A percentile compares a stretch with the other conserved stretches of the same genome.
Evolutionary conservation across 2,888 invertebrate species (phyloP).

Genomic region (Drosophila neutralis): DNA sequence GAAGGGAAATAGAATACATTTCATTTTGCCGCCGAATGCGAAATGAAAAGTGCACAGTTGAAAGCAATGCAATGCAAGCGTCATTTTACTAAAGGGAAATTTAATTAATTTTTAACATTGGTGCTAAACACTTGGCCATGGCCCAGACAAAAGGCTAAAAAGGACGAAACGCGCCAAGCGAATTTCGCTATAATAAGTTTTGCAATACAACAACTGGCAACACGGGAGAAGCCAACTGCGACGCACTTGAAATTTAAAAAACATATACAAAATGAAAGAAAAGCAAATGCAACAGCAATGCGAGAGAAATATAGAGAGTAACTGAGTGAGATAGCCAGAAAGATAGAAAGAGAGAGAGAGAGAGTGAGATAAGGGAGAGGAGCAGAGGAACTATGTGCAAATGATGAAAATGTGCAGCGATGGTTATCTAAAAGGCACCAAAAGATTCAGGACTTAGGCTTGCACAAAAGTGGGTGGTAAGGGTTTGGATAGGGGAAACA

Average conservation of each 20-base stretch:
- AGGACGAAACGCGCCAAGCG: constrained; percentile 4
- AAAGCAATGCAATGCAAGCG: constrained; percentile 36
- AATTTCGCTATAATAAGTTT: constrained; percentile 45
- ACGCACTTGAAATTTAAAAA: constrained; percentile 61
- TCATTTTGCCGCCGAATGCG: constrained; percentile 22
- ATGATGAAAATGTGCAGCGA: constrained; percentile 57
- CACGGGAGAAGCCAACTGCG: constrained; percentile 43
- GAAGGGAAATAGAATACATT: constrained; percentile 35
- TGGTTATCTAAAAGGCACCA: constrained; percentile 56
- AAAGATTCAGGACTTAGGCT: constrained; percentile 29
- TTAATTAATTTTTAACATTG: constrained; percentile 76
- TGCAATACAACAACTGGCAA: constrained; percentile 44
- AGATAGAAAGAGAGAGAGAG: background rate
- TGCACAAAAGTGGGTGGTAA: background rate
- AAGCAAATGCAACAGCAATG: constrained; percentile 58
- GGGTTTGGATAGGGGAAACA: background rate
- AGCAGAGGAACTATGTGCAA: constrained; percentile 43
- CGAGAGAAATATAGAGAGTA: background rate
- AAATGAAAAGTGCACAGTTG: constrained; percentile 15
- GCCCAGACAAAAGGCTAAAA: constrained; percentile 44
- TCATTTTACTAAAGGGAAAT: constrained; percentile 40
- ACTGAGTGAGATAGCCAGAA: background rate
- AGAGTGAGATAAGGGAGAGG: background rate
- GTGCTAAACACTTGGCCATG: constrained; percentile 59
- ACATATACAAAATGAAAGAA: constrained; percentile 52